Conservation (phyloP, 1,140 invertebrate genomes). For the Brachionus rotundiformis region DNA sequence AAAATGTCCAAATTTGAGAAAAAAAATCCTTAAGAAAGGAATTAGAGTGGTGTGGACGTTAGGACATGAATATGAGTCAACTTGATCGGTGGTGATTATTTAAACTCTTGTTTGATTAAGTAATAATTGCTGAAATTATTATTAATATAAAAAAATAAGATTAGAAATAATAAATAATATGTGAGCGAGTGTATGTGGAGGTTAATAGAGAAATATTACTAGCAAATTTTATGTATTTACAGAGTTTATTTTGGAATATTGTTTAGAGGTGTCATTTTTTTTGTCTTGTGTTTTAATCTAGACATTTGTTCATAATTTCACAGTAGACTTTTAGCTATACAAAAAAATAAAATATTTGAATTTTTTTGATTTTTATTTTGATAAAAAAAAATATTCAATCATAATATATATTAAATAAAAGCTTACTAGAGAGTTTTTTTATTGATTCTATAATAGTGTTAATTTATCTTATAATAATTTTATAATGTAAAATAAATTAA, state of each 20-base stretch:
- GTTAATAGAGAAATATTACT: neutral
- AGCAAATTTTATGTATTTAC: neutral
- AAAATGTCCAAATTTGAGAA: neutral
- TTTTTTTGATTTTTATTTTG: no score
- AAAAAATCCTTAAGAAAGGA: neutral
- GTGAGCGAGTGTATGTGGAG: neutral
- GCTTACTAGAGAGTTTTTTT: no score
- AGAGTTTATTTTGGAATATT: neutral
- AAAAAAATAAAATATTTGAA: no score
- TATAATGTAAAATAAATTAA: no score
- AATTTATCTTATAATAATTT: no score
- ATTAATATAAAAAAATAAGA: constrained; percentile 4
- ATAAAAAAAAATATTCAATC: no score
- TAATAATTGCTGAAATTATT: constrained; percentile 17
- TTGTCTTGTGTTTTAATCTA: no score
- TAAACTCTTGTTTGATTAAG: neutral
- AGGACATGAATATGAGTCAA: neutral
- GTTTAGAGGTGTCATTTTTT: no score
- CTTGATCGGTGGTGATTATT: neutral
- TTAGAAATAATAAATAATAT: constrained; percentile 18
- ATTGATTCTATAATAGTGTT: no score
- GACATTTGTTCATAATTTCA: no score
- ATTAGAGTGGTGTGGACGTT: neutral
- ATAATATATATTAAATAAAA: no score
- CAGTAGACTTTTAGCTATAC: no score